Evolutionary conservation across 2,797 vertebrate genomes (phyloP).

Genomic region (Sus cebifrons): DNA sequence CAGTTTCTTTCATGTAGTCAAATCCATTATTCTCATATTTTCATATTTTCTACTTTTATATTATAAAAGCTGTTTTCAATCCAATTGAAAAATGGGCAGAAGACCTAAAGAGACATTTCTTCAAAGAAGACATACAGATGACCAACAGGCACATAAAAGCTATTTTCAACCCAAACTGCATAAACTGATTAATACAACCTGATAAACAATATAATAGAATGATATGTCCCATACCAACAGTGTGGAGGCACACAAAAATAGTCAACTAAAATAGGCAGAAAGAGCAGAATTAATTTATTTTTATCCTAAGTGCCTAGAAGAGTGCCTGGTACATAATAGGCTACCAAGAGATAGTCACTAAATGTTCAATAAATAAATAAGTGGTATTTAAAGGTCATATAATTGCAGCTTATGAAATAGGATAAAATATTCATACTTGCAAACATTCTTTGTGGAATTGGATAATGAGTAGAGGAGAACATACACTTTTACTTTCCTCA

Average conservation of each 20-base stretch:
- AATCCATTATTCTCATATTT: conserved; percentile 36
- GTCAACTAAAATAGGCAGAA: conserved; percentile 35
- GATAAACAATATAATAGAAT: background rate
- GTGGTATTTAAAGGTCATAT: background rate
- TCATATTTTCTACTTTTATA: conserved; percentile 34
- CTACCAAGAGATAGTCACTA: conserved; percentile 27
- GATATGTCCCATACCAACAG: background rate
- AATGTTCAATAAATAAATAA: conserved; percentile 51
- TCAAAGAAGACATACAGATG: no score
- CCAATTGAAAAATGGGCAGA: background rate
- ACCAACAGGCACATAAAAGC: background rate
- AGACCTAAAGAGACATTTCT: no score
- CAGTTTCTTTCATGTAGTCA: conserved; percentile 22
- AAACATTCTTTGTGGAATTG: conserved; percentile 40
- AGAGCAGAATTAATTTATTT: background rate
- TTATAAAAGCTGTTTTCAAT: conserved; percentile 23
- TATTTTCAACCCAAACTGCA: conserved; percentile 36
- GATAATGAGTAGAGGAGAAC: conserved; percentile 19
- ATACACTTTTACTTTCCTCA: background rate
- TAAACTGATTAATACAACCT: conserved; percentile 8
- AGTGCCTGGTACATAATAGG: background rate
- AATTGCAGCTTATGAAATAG: conserved; percentile 49
- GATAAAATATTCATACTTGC: conserved; percentile 53
- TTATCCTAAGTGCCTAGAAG: conserved; percentile 40
- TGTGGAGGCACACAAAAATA: background rate